Percentiles rank a stretch among this genome's conserved stretches.
Evolutionary conservation across 1,140 invertebrate genomes (phyloP).

Genomic region (Drosophila arizonae): DNA sequence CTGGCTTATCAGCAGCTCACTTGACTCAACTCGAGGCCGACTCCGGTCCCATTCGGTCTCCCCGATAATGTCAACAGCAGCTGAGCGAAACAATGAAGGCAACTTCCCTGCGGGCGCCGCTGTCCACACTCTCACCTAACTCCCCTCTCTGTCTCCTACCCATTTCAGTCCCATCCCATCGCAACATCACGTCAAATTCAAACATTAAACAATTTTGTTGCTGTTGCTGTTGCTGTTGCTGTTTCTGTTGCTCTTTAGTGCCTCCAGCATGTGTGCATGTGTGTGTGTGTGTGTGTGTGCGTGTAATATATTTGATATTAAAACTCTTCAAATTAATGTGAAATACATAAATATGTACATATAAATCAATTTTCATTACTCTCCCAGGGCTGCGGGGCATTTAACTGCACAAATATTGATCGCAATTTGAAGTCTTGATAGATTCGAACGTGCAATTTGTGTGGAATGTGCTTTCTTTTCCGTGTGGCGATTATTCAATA

Average conservation of each 20-base stretch:
- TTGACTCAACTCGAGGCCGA: constrained; percentile 9
- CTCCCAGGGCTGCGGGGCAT: constrained; percentile 17
- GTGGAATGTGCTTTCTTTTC: constrained; percentile 31
- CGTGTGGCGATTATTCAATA: constrained; percentile 55
- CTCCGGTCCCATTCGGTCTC: constrained; percentile 1
- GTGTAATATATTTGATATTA: constrained; percentile 14
- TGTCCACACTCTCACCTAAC: not conserved
- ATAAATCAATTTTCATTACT: constrained; percentile 7
- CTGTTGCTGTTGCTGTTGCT: no score
- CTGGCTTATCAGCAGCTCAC: constrained; percentile 4
- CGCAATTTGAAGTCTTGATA: constrained; percentile 38
- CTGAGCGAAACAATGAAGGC: constrained; percentile 15
- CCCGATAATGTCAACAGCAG: constrained; percentile 35
- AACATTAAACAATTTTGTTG: not conserved
- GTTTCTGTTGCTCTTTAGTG: not conserved
- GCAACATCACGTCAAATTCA: constrained; percentile 1
- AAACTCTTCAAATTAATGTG: constrained; percentile 10
- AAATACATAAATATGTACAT: constrained; percentile 1
- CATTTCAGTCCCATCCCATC: not conserved
- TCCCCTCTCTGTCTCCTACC: not conserved
- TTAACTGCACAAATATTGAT: constrained; percentile 47
- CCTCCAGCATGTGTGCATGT: no score
- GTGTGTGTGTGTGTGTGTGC: not conserved
- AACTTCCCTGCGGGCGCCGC: constrained; percentile 24
- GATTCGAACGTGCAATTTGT: constrained; percentile 61